Evolutionary conservation across 2,888 invertebrate species (phyloP).

Genomic region (Dexiosoma caninum): DNA sequence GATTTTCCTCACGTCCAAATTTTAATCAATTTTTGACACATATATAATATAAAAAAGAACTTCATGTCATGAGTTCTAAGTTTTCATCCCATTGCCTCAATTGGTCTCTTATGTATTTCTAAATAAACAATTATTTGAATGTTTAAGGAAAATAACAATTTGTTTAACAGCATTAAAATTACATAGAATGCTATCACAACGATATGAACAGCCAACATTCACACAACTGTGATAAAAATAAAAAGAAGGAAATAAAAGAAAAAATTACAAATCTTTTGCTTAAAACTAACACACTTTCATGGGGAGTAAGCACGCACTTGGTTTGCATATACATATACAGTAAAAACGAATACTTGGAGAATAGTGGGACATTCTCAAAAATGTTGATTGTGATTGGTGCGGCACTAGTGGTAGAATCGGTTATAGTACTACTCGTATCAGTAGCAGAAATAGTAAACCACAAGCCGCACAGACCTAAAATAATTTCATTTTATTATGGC

Average conservation of each 20-base stretch:
- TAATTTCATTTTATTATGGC: constrained; percentile 54
- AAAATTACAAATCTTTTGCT: constrained; percentile 10
- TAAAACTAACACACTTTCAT: constrained; percentile 11
- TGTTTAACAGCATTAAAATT: constrained; percentile 71
- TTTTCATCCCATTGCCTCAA: constrained; percentile 5
- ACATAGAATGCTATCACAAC: constrained; percentile 44
- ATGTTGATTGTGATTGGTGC: constrained; percentile 21
- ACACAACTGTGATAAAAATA: constrained; percentile 14
- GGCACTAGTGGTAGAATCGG: constrained; percentile 10
- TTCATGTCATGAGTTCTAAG: too few species aligned
- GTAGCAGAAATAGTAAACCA: constrained; percentile 44
- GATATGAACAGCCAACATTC: constrained; percentile 21
- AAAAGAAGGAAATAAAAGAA: background rate
- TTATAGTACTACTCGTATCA: constrained; percentile 2
- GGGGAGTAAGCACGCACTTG: constrained; percentile 34
- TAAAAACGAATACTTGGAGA: background rate
- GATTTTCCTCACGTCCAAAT: background rate
- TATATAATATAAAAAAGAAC: too few species aligned
- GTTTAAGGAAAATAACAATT: constrained; percentile 67
- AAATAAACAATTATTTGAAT: constrained; percentile 61
- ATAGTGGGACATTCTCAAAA: background rate
- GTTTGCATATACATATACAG: background rate
- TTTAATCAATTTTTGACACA: too few species aligned
- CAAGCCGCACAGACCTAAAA: constrained; percentile 43
- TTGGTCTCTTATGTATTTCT: constrained; percentile 59